Evolutionary conservation across 2,797 vertebrate species (phyloP), one percentile per base, ranked within the genome.

Genomic region (Pseudochromis fuscus): DNA sequence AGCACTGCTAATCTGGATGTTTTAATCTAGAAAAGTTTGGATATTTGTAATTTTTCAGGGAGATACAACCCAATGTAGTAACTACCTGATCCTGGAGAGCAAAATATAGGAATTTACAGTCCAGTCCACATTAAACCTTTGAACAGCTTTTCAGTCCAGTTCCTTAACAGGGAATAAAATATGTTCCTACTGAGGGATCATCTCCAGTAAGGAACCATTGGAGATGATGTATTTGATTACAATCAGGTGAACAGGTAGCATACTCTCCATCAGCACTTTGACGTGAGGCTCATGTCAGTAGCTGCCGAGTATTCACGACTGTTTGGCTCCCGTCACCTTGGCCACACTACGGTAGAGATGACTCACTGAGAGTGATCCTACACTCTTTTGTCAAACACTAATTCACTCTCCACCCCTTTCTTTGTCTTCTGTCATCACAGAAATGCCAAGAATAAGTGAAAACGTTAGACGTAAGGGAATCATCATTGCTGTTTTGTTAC

Each of bases 401-500:
- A 38, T 60, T 72, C 58, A 65, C 31, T 67, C 66, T 59, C 38
- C 33, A 19, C 24, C 56, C n/a, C 21, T 44, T 77, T 85, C 35
- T 48, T 51, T 77, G 37, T 45, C 60, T 40, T 83, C 88, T 88
- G 53, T 83, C 77, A 51, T 35, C 31, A 46, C 21, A 50, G 30
- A 72, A 68, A 25, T 18, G 64, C 61, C 78, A 63, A 77, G 45
- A 62, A 84, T 40, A 13, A 60, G 35, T 30, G 16, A 31, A 75
- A 82, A 62, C 79, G 81, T 82, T 85, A 79, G 55, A 30, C n/a
- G n/a, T 68, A 66, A 73, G 56, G 49, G 64, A 63, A 42, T 65
- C 66, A 46, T 78, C 53, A 16, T n/a, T 52, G 55, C 46, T 3
- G 9, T 75, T 88, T 91, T 92, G 90, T 93, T 86, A 42, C 35